Base-by-base conservation (phyloP, 2,797 vertebrate genomes). In the Sebastes steindachneri region DNA sequence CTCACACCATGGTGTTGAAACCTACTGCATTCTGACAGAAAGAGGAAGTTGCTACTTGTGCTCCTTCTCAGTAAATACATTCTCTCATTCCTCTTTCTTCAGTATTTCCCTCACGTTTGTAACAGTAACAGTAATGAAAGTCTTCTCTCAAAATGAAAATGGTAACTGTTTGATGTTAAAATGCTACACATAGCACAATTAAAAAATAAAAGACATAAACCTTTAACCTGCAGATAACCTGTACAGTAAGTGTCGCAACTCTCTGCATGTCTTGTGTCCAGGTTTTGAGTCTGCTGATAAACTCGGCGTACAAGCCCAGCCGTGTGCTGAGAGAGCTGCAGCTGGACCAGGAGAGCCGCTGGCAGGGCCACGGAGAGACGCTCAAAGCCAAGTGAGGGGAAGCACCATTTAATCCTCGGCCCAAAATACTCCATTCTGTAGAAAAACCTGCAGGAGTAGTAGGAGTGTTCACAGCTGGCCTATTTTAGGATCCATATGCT, bases 241-340 rank as follows among this genome's bases (percentile, higher is more conserved):
- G 19, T 35, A 48, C 0, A 48, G 45, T 48, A 21, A 60, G 14
- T 55, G 37, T 54, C 77, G 7, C 11, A 11, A 68, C 48, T 79
- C 17, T 68, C 6, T 75, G 62, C 25, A 48, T 83, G 59, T 86
- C 65, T 80, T 68, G 17, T 75, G n/a, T 86, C 28, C 75, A 99
- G 98, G 98, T 99, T 84, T 95, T 99, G 90, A 97, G 96, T 73
- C 93, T 99, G 73, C 92, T 99, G 89, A 99, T 99, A 93, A 99
- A 99, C 45, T 98, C 98, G 0, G 98, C 98, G 37, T 99, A 99
- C 93, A 99, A 99, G 88, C 98, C 98, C 11, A 99, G 98, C 83
- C 97, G 98, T 25, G 98, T 99, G 84, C 95, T 99, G 88, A 92
- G 98, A 62, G 98, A 99, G 88, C 96, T 99, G 89, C 98, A 99